These are phyloP conservation scores for Morpho achilles DNA, from an alignment of 2,888 invertebrate genomes.

Conservation along the genomic window DNA sequence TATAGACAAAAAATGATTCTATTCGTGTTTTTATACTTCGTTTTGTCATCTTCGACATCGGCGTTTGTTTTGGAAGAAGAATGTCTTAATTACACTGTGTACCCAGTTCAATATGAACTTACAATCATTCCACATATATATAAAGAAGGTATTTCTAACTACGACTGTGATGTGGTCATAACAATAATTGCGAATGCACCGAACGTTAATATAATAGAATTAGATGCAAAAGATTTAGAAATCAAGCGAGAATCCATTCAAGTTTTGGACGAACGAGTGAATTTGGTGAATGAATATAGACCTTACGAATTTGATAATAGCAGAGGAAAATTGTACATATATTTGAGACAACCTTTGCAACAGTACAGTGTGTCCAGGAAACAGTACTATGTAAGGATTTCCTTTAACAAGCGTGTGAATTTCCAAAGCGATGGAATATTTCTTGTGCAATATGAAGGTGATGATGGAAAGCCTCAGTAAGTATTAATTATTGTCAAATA, in stretches of 20 bases:
- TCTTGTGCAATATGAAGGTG: conserved; percentile 51
- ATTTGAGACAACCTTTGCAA: conserved; percentile 50
- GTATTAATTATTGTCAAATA: conserved; percentile 29
- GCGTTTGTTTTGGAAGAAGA: conserved; percentile 57
- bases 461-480: conserved; percentile 48
- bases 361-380: conserved; percentile 42
- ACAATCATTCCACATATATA: conserved; percentile 53
- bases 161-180: conserved; percentile 58
- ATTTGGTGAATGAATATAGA: conserved; percentile 51
- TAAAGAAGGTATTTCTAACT: conserved; percentile 44
- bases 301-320: conserved; percentile 51
- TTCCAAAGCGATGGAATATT: conserved; percentile 50
- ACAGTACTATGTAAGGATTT: conserved; percentile 53
- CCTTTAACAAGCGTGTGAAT: conserved; percentile 48
- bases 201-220: conserved; percentile 51
- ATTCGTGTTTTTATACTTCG: conserved; percentile 5
- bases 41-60: conserved; percentile 40
- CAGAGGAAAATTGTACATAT: conserved; percentile 52
- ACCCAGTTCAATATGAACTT: conserved; percentile 67
- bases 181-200: conserved; percentile 62
- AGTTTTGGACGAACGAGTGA: conserved; percentile 45
- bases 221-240: conserved; percentile 56
- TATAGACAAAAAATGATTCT: conserved; percentile 29
- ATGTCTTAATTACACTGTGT: conserved; percentile 68
- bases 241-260: conserved; percentile 45